A percentile compares a stretch with the other conserved stretches of the same genome.
Evolutionary conservation across 2,113 vertebrate species (phyloP).

Genomic region (Herpailurus yagouaroundi): DNA sequence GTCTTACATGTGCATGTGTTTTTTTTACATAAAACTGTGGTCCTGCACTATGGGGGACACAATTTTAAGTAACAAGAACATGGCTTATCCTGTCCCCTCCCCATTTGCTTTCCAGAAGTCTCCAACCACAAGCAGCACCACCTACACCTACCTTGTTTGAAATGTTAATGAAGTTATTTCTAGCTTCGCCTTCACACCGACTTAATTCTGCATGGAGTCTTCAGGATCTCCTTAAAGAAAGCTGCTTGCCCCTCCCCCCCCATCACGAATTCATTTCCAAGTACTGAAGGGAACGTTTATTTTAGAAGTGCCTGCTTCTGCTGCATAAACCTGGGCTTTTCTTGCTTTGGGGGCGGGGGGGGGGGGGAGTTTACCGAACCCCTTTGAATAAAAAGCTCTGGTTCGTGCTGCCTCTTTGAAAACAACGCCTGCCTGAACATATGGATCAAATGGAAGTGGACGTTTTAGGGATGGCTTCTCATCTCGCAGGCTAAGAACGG

Average conservation of each 20-base stretch:
- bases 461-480: neutral
- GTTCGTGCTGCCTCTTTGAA: neutral
- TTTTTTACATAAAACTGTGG: neutral
- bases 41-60: neutral
- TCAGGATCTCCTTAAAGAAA: neutral
- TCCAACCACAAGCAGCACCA: neutral
- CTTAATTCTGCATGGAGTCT: neutral
- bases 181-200: neutral
- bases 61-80: neutral
- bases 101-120: neutral
- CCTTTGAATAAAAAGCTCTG: neutral
- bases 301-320: neutral
- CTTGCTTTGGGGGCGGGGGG: neutral
- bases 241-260: neutral
- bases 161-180: conserved; percentile 4
- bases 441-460: neutral
- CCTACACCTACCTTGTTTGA: neutral
- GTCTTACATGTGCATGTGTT: neutral
- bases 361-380: neutral
- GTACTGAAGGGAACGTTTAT: neutral
- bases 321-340: neutral
- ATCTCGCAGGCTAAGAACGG: neutral
- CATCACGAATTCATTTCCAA: neutral
- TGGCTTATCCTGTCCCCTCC: neutral
- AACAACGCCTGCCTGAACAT: neutral